These are phyloP conservation scores for Parnassius mnemosyne DNA, from an alignment of 2,888 invertebrate genomes.

Conservation along the genomic window DNA sequence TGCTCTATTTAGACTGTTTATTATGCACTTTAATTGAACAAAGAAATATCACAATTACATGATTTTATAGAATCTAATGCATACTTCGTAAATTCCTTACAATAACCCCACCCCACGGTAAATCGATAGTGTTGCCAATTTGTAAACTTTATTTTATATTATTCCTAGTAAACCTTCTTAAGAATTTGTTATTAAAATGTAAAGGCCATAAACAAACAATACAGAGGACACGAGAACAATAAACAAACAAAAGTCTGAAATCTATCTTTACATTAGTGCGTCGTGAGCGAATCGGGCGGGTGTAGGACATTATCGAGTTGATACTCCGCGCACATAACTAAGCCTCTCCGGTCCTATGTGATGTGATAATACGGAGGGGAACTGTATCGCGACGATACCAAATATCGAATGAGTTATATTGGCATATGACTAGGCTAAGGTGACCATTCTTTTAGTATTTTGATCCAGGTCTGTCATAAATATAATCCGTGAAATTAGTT, in stretches of 20 bases:
- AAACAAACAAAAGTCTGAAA: conserved; percentile 43
- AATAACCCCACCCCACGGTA: too few relatives aligned
- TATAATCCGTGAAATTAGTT: too few relatives aligned
- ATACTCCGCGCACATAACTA: conserved; percentile 64
- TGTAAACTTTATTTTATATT: too few relatives aligned
- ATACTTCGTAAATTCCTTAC: too few relatives aligned
- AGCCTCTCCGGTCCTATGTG: conserved; percentile 51
- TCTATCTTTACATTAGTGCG: conserved; percentile 40
- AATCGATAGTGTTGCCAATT: too few relatives aligned
- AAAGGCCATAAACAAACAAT: conserved; percentile 22
- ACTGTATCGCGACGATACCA: conserved; percentile 68
- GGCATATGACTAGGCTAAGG: conserved; percentile 32
- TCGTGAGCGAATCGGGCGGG: conserved; percentile 42
- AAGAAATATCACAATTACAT: too few relatives aligned
- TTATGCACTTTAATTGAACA: too few relatives aligned
- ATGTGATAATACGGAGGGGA: conserved; percentile 62
- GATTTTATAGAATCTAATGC: too few relatives aligned
- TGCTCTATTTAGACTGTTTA: too few relatives aligned
- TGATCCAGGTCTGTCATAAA: conserved; percentile 2
- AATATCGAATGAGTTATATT: conserved; percentile 62
- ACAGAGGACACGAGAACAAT: conserved; percentile 30
- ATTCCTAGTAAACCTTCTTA: too few relatives aligned
- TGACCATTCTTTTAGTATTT: conserved; percentile 40
- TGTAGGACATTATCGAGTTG: conserved; percentile 64
- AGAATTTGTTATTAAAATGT: background rate